Base-by-base conservation (phyloP, 2,888 invertebrate species). In the Eupeodes latifasciatus region DNA sequence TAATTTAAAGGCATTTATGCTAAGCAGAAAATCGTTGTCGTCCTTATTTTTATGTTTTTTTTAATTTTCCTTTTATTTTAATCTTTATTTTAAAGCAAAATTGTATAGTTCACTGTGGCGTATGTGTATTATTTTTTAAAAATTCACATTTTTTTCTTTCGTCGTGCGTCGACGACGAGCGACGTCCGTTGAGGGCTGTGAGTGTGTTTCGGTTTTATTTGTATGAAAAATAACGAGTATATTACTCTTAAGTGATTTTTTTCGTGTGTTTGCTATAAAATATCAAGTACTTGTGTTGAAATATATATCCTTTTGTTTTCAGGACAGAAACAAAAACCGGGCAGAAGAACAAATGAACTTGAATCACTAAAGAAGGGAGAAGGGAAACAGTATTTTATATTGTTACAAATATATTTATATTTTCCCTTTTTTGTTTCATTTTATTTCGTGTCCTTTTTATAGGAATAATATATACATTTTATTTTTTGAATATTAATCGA, bases 21-120 rank as follows among this genome's bases (percentile, higher is more conserved):
- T 72, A 59, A 72, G 72, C 72, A 72, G 72, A 57, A 47, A 59
- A 72, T 59, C 59, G 59, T 72, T 72, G 59, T 72, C 16, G 47
- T 72, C 27, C 57, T 72, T 47, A 49, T 59, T 72, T 72, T 27
- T 55, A 16, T 49, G 9, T 49, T 49, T 47, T 6, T 10, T 69
- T 69, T 16, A 2, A 9, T 62, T 16, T 61, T 19, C 16, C 5
- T 55, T 55, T n/a, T n/a, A 5, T 51, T 12, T 51, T 36, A 5
- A 10, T 27, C 47, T 16, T 16, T 64, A 4, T 67, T 53, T 6
- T 36, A 19, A 19, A 44, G n/a, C 62, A 10, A 7, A 0, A 59
- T 11, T 64, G 19, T 14, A 49, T 49, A 34, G 71, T 71, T 5
- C 71, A 71, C 71, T 55, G 12, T 55, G 72, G 55, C 71, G 71